Conservation (phyloP, 2,888 invertebrate genomes). For the Drosophila trichaetosa region DNA sequence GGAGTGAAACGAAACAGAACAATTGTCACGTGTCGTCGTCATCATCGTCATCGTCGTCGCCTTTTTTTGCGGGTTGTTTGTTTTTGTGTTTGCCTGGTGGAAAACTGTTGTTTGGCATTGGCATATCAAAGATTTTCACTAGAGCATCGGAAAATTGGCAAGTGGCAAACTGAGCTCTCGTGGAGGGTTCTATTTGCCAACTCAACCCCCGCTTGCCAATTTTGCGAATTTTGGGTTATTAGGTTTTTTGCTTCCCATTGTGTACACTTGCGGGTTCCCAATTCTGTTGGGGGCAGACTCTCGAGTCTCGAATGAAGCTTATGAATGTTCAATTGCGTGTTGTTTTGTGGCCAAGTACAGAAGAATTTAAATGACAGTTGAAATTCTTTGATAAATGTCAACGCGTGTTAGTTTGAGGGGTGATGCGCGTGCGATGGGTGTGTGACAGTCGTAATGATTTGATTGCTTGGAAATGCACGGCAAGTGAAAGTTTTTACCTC, state of each 20-base stretch:
- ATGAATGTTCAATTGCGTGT: conserved; percentile 74
- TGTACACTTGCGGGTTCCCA: conserved; percentile 58
- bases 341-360: conserved; percentile 44
- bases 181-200: conserved; percentile 28
- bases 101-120: conserved; percentile 66
- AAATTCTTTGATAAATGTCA: conserved; percentile 71
- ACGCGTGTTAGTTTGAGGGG: conserved; percentile 49
- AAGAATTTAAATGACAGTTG: conserved; percentile 70
- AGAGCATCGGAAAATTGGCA: conserved; percentile 64
- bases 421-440: conserved; percentile 15
- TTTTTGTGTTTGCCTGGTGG: conserved; percentile 35
- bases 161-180: conserved; percentile 29
- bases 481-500: conserved; percentile 40
- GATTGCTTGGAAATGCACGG: conserved; percentile 67
- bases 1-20: conserved; percentile 47
- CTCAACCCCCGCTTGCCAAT: conserved; percentile 44
- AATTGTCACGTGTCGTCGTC: conserved; percentile 75
- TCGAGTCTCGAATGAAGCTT: conserved; percentile 32
- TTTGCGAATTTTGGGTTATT: conserved; percentile 73
- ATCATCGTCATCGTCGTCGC: conserved; percentile 15
- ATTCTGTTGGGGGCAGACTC: conserved; percentile 1
- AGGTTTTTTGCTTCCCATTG: conserved; percentile 42
- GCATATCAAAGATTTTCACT: conserved; percentile 69
- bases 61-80: conserved; percentile 35
- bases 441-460: conserved; percentile 56